These are phyloP conservation scores for Iguana delicatissima DNA, from an alignment of 2,797 vertebrate genomes.

Conservation along the genomic window DNA sequence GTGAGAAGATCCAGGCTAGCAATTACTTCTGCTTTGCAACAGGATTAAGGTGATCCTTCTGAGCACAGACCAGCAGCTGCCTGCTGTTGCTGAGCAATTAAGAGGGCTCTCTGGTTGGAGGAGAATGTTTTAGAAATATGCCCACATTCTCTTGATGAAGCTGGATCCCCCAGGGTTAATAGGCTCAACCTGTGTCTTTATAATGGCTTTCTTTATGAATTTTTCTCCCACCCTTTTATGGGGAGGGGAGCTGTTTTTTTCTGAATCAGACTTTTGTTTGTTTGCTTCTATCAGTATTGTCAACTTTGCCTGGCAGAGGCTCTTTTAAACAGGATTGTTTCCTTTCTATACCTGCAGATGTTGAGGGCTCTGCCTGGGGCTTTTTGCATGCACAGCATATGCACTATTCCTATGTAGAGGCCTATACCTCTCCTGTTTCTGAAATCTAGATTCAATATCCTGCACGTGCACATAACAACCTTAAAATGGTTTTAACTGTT, in stretches of 20 bases:
- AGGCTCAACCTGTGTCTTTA: background rate
- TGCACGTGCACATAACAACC: too few relatives aligned
- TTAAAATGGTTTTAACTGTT: background rate
- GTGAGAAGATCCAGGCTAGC: slow-evolving; percentile 16
- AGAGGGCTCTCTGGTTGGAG: background rate
- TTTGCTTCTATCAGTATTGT: too few relatives aligned
- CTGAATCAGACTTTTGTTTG: too few relatives aligned
- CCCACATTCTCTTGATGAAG: background rate
- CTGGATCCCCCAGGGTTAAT: background rate
- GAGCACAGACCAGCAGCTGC: slow-evolving; percentile 5
- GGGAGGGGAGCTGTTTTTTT: too few relatives aligned
- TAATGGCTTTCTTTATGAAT: background rate
- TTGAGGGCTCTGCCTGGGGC: too few relatives aligned
- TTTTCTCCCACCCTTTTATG: background rate
- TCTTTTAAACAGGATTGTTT: too few relatives aligned
- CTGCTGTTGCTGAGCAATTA: slow-evolving; percentile 22
- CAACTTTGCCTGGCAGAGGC: too few relatives aligned
- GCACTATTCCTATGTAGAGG: too few relatives aligned
- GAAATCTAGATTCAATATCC: background rate
- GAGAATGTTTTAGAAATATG: background rate
- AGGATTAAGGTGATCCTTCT: slow-evolving; percentile 13
- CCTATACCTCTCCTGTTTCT: background rate
- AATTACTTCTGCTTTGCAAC: slow-evolving; percentile 20
- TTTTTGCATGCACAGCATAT: too few relatives aligned
- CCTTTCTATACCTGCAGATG: too few relatives aligned